A percentile compares a stretch with the other conserved stretches of the same genome.
Evolutionary conservation across 2,797 vertebrate genomes (phyloP).

Genomic region (Gymnothorax javanicus): DNA sequence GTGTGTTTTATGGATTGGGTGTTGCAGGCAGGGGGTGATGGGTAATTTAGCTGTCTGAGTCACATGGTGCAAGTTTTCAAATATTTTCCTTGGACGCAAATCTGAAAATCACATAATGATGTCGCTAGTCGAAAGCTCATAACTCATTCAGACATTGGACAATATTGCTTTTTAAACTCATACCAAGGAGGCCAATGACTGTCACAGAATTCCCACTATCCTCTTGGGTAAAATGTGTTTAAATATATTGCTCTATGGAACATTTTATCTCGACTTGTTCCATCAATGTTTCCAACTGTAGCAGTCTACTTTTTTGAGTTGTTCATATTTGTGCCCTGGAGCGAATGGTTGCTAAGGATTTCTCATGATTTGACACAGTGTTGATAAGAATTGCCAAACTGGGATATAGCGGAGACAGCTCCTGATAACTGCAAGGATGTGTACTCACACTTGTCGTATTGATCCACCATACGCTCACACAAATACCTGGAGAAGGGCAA

Average conservation of each 20-base stretch:
- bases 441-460: neutral
- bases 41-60: neutral
- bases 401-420: neutral
- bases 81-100: slow-evolving; percentile 34
- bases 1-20: slow-evolving; percentile 2
- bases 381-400: neutral
- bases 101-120: slow-evolving; percentile 21
- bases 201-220: neutral
- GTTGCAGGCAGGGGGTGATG: neutral
- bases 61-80: slow-evolving; percentile 13
- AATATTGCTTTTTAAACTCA: slow-evolving; percentile 19
- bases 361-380: neutral
- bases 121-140: neutral
- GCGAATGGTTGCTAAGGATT: neutral
- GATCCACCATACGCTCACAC: neutral
- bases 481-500: neutral
- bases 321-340: neutral
- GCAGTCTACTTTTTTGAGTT: neutral
- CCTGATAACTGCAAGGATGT: neutral
- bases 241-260: neutral
- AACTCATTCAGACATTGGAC: slow-evolving; percentile 4
- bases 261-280: neutral
- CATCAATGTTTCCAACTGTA: neutral
- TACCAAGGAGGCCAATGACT: neutral
- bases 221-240: slow-evolving; percentile 7